A percentile compares a stretch with the other conserved stretches of the same genome.
These are phyloP conservation scores for Ctenopoma multispine DNA, from an alignment of 2,797 vertebrate species.

Conservation along the genomic window DNA sequence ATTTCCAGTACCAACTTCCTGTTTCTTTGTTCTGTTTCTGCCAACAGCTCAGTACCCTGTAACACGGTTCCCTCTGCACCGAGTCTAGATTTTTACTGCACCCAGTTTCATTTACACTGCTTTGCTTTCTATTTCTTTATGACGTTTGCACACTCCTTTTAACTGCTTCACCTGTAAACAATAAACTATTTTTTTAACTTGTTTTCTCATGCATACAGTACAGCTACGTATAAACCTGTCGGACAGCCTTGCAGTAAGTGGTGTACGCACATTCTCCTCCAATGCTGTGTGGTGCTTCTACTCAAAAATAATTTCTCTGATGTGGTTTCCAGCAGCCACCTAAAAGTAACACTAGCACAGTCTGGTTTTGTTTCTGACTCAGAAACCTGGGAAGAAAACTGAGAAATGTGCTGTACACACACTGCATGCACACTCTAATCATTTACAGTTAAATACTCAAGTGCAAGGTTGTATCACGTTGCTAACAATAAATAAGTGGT, in stretches of 20 bases:
- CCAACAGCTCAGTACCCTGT: not conserved
- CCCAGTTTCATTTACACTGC: not conserved
- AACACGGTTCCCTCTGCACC: conserved; percentile 9
- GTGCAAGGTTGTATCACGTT: not conserved
- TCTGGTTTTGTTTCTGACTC: conserved; percentile 36
- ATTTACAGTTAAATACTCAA: conserved; percentile 7
- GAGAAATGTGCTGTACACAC: conserved; percentile 7
- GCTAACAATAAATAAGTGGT: not conserved
- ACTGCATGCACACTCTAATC: not conserved
- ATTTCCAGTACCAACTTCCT: not conserved
- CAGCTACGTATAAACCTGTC: conserved; percentile 25
- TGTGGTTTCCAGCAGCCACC: conserved; percentile 23
- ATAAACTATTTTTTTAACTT: conserved; percentile 19
- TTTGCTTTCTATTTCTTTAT: conserved; percentile 14
- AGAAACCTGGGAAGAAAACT: conserved; percentile 12
- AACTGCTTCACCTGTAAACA: conserved; percentile 16
- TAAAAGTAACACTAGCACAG: conserved; percentile 38
- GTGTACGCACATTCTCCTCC: conserved; percentile 8
- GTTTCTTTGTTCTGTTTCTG: not conserved
- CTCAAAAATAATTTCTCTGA: conserved; percentile 45
- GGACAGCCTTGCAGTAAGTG: conserved; percentile 22
- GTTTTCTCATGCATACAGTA: conserved; percentile 3
- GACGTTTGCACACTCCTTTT: conserved; percentile 1
- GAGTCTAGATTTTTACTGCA: conserved; percentile 1
- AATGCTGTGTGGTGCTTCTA: conserved; percentile 12